Percentiles rank a stretch among this genome's conserved stretches.
phyloP scores from a whole-genome alignment of 2,888 invertebrate genomes.

The Catocala sponsa region DNA sequence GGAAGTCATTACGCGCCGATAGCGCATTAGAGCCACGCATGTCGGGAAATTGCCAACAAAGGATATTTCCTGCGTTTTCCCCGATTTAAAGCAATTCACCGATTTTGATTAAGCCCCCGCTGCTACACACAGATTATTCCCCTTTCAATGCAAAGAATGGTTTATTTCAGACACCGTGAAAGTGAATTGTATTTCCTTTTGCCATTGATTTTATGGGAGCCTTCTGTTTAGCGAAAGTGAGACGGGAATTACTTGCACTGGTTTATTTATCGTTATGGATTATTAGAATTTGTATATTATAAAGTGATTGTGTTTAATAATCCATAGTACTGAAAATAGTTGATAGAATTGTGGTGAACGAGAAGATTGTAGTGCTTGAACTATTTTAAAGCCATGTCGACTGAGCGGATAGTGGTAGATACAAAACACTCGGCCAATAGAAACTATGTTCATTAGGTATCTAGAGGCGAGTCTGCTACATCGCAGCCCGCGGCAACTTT shows the following conservation, averaged over 20 bases:
- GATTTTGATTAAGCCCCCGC: slow-evolving; percentile 88
- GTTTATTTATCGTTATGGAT: slow-evolving; percentile 38
- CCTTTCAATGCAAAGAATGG: slow-evolving; percentile 87
- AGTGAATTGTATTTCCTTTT: slow-evolving; percentile 85
- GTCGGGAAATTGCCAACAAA: slow-evolving; percentile 86
- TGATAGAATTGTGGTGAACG: background rate
- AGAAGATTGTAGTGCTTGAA: background rate
- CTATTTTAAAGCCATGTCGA: slow-evolving; percentile 36
- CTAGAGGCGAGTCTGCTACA: slow-evolving; percentile 63
- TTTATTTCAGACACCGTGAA: slow-evolving; percentile 87
- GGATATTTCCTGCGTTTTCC: slow-evolving; percentile 88
- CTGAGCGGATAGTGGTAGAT: slow-evolving; percentile 32
- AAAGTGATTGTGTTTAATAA: background rate
- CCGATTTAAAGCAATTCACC: slow-evolving; percentile 88
- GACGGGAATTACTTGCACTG: slow-evolving; percentile 47
- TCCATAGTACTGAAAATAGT: background rate
- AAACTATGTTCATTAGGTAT: slow-evolving; percentile 81
- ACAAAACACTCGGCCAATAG: slow-evolving; percentile 66
- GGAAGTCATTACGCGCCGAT: slow-evolving; percentile 87
- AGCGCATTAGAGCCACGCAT: slow-evolving; percentile 85
- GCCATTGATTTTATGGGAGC: slow-evolving; percentile 79
- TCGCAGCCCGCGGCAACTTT: slow-evolving; percentile 73
- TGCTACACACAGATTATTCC: slow-evolving; percentile 86
- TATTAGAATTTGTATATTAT: slow-evolving; percentile 42
- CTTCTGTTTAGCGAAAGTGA: slow-evolving; percentile 59